phyloP scores from a whole-genome alignment of 2,797 vertebrate genomes.

The Dendrocincla fuliginosa region DNA sequence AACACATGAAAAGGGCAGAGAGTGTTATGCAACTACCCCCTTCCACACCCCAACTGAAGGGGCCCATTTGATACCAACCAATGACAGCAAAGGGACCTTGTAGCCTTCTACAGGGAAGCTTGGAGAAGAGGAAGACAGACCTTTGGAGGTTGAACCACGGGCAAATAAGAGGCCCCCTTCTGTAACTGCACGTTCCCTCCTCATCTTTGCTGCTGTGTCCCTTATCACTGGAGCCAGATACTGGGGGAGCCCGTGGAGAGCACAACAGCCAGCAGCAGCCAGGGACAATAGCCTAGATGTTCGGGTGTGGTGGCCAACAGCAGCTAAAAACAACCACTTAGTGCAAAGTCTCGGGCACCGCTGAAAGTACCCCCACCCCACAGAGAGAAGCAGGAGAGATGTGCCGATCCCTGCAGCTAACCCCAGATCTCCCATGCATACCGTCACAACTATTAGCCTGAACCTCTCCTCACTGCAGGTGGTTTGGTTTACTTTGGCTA shows the following conservation, averaged over 20 bases:
- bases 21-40: not conserved
- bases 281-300: not conserved
- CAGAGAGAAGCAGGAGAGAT: not conserved
- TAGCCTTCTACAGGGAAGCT: not conserved
- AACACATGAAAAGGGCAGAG: not conserved
- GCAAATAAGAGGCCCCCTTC: not conserved
- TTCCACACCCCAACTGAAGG: not conserved
- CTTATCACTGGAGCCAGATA: slow-evolving; percentile 53
- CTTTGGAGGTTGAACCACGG: not conserved
- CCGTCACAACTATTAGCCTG: not conserved
- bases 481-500: not conserved
- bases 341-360: not conserved
- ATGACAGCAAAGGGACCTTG: not conserved
- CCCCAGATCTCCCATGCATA: not conserved
- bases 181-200: not conserved
- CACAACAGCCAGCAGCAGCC: not conserved
- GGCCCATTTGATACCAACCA: not conserved
- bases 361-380: not conserved
- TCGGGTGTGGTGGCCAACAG: not conserved
- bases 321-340: not conserved
- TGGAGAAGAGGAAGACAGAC: not conserved
- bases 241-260: not conserved
- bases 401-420: not conserved
- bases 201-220: not conserved
- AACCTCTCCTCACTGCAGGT: not conserved